Percentiles rank a stretch among this genome's conserved stretches.
Evolutionary conservation across 37 sponge, comb jelly and placozoan species (phyloP).

Genomic region (Mnemiopsis leidyi): DNA sequence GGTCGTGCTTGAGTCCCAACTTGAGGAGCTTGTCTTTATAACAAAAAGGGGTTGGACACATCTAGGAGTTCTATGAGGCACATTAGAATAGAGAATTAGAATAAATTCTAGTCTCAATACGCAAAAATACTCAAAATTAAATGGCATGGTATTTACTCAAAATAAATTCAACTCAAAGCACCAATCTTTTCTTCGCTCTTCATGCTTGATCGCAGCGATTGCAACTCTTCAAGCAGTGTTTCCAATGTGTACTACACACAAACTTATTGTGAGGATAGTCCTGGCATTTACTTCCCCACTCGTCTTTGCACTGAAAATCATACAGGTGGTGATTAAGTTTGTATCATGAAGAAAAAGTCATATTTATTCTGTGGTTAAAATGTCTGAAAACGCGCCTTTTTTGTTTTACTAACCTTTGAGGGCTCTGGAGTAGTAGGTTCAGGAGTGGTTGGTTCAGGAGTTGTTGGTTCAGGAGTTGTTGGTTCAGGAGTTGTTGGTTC

Average conservation of each 20-base stretch:
- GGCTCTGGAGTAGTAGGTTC: too few relatives aligned
- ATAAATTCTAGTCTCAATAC: too few relatives aligned
- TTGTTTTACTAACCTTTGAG: too few relatives aligned
- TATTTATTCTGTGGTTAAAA: background rate
- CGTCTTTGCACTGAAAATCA: background rate
- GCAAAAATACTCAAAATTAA: too few relatives aligned
- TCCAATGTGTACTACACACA: background rate
- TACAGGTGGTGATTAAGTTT: background rate
- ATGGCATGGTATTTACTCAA: too few relatives aligned
- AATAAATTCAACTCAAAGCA: background rate
- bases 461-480: background rate
- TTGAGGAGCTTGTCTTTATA: too few relatives aligned
- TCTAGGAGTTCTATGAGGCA: too few relatives aligned
- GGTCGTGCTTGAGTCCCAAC: too few relatives aligned
- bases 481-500: background rate
- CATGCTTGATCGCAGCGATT: background rate
- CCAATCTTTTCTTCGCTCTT: background rate
- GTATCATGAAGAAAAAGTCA: too few relatives aligned
- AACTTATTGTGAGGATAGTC: background rate
- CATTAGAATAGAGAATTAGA: too few relatives aligned
- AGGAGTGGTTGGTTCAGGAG: background rate
- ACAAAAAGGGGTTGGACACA: too few relatives aligned
- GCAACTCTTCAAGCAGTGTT: background rate
- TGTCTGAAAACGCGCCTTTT: too few relatives aligned
- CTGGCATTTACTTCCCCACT: background rate